Conservation (phyloP, 2,797 vertebrate genomes). For the Alca torda region DNA sequence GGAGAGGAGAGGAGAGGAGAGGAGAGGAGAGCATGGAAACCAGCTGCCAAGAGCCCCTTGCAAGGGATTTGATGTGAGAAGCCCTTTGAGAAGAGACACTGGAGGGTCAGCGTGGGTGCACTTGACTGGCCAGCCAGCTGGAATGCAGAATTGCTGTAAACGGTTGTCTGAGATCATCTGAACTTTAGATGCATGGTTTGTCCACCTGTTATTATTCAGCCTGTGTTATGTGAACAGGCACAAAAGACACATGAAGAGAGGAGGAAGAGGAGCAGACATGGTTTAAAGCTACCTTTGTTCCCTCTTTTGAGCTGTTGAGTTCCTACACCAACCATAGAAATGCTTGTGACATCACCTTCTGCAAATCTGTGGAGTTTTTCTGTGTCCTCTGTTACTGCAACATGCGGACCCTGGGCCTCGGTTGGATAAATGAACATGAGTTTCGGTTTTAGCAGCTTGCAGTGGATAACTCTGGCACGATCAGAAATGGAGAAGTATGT, state of each 20-base stretch:
- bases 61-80: not conserved
- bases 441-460: not conserved
- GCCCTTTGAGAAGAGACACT: not conserved
- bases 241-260: not conserved
- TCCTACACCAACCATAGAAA: not conserved
- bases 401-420: not conserved
- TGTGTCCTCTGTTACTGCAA: not conserved
- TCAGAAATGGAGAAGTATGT: not conserved
- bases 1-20: not conserved
- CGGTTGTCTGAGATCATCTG: not conserved
- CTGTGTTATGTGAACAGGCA: not conserved
- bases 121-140: not conserved
- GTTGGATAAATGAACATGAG: not conserved
- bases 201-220: not conserved
- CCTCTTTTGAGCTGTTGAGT: not conserved
- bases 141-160: not conserved
- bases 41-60: not conserved
- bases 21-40: not conserved
- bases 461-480: not conserved
- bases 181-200: not conserved
- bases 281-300: not conserved
- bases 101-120: not conserved
- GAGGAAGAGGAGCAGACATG: not conserved
- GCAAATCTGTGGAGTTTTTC: not conserved
- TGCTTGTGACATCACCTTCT: not conserved